Conservation (phyloP, 2,888 invertebrate genomes). For the Polydrusus cervinus region DNA sequence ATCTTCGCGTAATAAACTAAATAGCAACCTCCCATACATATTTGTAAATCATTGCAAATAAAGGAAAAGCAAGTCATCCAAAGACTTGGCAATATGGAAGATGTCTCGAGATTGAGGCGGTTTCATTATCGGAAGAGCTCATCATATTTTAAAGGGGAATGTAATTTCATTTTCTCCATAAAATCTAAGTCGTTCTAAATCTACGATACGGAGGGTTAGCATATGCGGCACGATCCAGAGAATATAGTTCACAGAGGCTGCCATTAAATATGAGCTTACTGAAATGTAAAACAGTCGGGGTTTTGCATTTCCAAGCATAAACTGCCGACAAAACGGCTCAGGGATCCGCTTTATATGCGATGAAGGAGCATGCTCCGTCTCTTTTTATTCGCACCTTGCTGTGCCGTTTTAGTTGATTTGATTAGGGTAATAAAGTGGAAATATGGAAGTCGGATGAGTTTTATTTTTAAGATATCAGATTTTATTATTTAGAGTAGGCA, state of each 20-base stretch:
- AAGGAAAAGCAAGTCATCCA: slow-evolving; percentile 8
- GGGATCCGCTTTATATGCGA: slow-evolving; percentile 71
- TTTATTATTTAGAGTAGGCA: slow-evolving; percentile 24
- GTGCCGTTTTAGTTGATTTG: slow-evolving; percentile 61
- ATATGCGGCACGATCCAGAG: slow-evolving; percentile 69
- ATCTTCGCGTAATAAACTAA: not conserved
- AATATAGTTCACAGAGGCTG: slow-evolving; percentile 71
- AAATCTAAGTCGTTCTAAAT: slow-evolving; percentile 73
- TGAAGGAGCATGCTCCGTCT: slow-evolving; percentile 63
- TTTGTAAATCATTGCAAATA: slow-evolving; percentile 18
- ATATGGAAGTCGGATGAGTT: slow-evolving; percentile 32
- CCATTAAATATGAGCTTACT: slow-evolving; percentile 74
- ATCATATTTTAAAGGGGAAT: slow-evolving; percentile 73
- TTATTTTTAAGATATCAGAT: slow-evolving; percentile 23
- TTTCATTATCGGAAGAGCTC: slow-evolving; percentile 73
- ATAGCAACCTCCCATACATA: not conserved
- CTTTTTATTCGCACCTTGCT: slow-evolving; percentile 65
- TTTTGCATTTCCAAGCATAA: slow-evolving; percentile 73
- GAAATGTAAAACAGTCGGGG: slow-evolving; percentile 73
- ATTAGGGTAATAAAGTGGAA: slow-evolving; percentile 51
- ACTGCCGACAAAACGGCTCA: slow-evolving; percentile 72
- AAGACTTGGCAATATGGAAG: slow-evolving; percentile 23
- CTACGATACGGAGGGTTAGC: slow-evolving; percentile 68
- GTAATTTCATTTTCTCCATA: slow-evolving; percentile 74
- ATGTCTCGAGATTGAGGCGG: slow-evolving; percentile 66